phyloP scores from a whole-genome alignment of 2,797 vertebrate genomes.

The Cirrhinus molitorella region DNA sequence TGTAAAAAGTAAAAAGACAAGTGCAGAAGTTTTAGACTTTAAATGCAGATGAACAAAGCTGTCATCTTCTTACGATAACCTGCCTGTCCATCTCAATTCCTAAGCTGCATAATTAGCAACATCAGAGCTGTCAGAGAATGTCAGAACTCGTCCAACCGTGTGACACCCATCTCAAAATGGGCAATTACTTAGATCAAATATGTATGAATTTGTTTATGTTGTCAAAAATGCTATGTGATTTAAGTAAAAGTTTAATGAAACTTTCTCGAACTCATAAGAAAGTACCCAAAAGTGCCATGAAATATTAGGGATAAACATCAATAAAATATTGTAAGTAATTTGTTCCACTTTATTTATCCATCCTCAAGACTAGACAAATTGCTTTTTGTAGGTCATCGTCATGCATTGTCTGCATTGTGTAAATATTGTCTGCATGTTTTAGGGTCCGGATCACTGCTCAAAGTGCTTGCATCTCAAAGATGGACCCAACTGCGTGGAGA shows the following conservation, averaged over 20 bases:
- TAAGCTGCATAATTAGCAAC: slow-evolving; percentile 19
- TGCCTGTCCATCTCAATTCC: slow-evolving; percentile 6
- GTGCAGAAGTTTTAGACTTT: neutral
- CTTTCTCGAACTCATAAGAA: neutral
- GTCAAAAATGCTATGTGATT: neutral
- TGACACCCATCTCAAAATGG: neutral
- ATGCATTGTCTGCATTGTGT: slow-evolving; percentile 11
- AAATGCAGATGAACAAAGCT: neutral
- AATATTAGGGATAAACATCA: neutral
- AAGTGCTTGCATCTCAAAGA: slow-evolving; percentile 97
- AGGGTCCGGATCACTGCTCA: slow-evolving; percentile 94
- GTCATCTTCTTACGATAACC: slow-evolving; percentile 17
- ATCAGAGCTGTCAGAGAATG: slow-evolving; percentile 16
- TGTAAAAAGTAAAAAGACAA: neutral
- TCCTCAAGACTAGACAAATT: neutral
- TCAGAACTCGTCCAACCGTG: neutral
- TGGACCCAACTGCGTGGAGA: slow-evolving; percentile 96
- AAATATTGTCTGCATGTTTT: no score
- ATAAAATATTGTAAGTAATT: neutral
- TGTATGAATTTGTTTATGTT: slow-evolving; percentile 31
- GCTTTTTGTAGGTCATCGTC: neutral
- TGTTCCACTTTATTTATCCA: neutral
- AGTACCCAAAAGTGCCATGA: neutral
- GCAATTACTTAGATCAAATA: slow-evolving; percentile 26
- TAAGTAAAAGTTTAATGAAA: slow-evolving; percentile 6